These are phyloP conservation scores for Cynopterus sphinx DNA, from an alignment of 2,797 vertebrate genomes.

Conservation along the genomic window DNA sequence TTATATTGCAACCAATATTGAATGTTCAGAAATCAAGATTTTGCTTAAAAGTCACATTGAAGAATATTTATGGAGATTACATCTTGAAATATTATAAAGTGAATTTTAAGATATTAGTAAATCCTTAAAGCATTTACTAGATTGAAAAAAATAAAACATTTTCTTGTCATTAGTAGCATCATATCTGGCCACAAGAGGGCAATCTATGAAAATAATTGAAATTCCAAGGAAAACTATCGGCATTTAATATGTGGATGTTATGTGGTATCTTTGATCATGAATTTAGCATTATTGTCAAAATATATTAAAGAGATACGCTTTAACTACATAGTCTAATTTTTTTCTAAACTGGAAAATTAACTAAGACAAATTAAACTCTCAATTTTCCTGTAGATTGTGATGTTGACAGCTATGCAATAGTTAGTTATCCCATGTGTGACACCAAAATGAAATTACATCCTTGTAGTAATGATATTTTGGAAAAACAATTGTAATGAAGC, in stretches of 20 bases:
- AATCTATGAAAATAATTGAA: conserved; percentile 34
- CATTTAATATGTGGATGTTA: rapidly evolving
- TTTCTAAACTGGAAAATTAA: neutral
- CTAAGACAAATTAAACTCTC: neutral
- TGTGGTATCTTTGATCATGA: neutral
- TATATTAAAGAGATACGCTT: neutral
- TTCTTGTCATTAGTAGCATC: neutral
- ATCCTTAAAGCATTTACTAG: neutral
- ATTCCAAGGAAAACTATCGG: neutral
- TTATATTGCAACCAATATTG: neutral
- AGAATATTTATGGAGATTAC: neutral
- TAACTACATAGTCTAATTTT: neutral
- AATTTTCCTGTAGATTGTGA: neutral
- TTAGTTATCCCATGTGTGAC: neutral
- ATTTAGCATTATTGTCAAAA: neutral
- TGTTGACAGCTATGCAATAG: neutral
- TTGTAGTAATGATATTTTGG: neutral
- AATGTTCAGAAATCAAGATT: conserved; percentile 10
- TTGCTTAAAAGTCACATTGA: neutral
- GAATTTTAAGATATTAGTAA: conserved; percentile 34
- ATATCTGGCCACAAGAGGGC: conserved; percentile 75
- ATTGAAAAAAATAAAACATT: neutral
- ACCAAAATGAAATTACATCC: neutral
- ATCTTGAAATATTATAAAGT: neutral
- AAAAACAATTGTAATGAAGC: neutral